phyloP scores from a whole-genome alignment of 2,888 invertebrate species.

The Perithous albicinctus region DNA sequence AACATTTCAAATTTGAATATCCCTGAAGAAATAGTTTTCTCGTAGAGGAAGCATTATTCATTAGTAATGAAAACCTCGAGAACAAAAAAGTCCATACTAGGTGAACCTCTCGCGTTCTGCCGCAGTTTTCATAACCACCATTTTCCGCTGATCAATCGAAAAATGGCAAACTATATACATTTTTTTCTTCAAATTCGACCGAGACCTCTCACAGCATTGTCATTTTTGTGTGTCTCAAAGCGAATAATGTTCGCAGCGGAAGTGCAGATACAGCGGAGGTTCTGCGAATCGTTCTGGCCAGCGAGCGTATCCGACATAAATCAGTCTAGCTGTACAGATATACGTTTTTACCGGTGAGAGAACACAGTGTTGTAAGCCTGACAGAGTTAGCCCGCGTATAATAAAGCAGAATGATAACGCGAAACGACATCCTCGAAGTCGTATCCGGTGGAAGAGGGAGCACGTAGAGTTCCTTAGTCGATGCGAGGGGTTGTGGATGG shows the following conservation, averaged over 20 bases:
- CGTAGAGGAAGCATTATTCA: too few relatives aligned
- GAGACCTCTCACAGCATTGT: neutral
- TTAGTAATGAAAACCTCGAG: too few relatives aligned
- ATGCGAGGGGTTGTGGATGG: conserved; percentile 43
- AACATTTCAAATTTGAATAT: too few relatives aligned
- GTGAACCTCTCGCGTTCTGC: neutral
- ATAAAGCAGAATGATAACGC: conserved; percentile 77
- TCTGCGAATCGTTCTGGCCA: conserved; percentile 14
- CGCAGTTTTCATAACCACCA: too few relatives aligned
- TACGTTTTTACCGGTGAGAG: neutral
- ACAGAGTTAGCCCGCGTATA: conserved; percentile 52
- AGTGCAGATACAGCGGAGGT: neutral
- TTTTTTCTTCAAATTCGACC: neutral
- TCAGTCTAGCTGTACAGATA: conserved; percentile 3
- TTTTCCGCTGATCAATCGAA: too few relatives aligned
- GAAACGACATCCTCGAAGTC: conserved; percentile 74
- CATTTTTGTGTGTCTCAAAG: neutral
- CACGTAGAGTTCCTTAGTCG: conserved; percentile 64
- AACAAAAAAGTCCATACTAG: neutral
- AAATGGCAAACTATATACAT: too few relatives aligned
- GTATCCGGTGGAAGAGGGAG: conserved; percentile 74
- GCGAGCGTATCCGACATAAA: conserved; percentile 25
- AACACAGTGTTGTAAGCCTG: conserved; percentile 11
- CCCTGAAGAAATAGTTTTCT: too few relatives aligned
- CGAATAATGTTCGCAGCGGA: neutral